phyloP scores from a whole-genome alignment of 2,888 invertebrate genomes.

The Seira sanloemensis region DNA sequence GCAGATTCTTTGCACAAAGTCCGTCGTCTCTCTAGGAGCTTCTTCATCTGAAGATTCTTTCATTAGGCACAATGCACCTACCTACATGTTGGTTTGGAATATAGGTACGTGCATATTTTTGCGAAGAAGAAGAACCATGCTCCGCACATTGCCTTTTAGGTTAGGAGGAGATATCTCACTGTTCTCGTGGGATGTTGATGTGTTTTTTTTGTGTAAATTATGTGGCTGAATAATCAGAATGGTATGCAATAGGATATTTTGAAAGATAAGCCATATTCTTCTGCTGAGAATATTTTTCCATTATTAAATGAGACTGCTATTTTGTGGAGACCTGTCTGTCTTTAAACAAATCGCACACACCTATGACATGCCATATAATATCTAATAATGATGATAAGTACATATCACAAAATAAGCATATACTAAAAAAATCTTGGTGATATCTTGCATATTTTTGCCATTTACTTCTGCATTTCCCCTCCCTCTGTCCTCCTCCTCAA shows the following conservation, averaged over 20 bases:
- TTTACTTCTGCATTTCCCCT: background rate
- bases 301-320: constrained; percentile 16
- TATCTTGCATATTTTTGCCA: background rate
- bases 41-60: too few species aligned
- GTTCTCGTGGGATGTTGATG: constrained; percentile 40
- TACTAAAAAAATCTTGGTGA: background rate
- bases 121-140: background rate
- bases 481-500: background rate
- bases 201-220: constrained; percentile 6
- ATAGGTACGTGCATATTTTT: background rate
- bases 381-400: background rate
- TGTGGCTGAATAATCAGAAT: constrained; percentile 53
- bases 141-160: constrained; percentile 54
- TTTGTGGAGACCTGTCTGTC: constrained; percentile 23
- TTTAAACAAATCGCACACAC: constrained; percentile 31
- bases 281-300: constrained; percentile 11
- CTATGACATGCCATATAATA: background rate
- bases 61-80: background rate
- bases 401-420: too few species aligned
- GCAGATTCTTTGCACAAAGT: too few species aligned
- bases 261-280: constrained; percentile 35
- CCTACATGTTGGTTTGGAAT: background rate
- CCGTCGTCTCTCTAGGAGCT: background rate
- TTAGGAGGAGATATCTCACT: constrained; percentile 45
- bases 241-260: constrained; percentile 43